Conservation (phyloP, 2,797 vertebrate genomes). For the Pagetopsis macropterus region DNA sequence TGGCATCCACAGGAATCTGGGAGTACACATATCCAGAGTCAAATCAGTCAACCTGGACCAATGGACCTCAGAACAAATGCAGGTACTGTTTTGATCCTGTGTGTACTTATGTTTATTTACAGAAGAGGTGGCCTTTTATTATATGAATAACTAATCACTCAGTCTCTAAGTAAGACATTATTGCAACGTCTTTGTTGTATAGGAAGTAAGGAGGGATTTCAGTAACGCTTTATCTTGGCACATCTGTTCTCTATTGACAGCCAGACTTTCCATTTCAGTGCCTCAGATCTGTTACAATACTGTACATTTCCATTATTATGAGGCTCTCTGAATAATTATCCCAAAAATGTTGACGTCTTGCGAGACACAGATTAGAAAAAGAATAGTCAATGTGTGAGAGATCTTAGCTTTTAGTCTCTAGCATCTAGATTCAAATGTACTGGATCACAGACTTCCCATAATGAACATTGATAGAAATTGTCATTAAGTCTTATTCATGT, state of each 20-base stretch:
- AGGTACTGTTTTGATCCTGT: constrained; percentile 79
- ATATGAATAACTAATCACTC: accelerated
- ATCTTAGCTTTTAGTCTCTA: background rate
- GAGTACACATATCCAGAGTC: constrained; percentile 98
- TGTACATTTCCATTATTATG: background rate
- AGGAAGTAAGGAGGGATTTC: background rate
- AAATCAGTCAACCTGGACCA: constrained; percentile 99
- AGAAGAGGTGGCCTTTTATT: background rate
- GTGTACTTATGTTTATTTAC: background rate
- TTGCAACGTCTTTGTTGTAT: background rate
- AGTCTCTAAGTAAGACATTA: background rate
- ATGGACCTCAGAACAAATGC: constrained; percentile 98
- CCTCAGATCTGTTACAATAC: background rate
- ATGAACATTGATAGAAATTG: background rate
- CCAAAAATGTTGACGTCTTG: background rate
- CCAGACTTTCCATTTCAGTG: background rate
- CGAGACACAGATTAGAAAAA: background rate
- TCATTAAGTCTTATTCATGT: background rate
- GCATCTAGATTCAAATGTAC: background rate
- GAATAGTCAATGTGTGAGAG: background rate
- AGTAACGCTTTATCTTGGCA: background rate
- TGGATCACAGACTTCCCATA: constrained; percentile 1
- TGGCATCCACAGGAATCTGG: constrained; percentile 97
- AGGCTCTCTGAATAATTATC: background rate
- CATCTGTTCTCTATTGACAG: background rate